A percentile compares a stretch with the other conserved stretches of the same genome.
These are phyloP conservation scores for Chironomus tentans DNA, from an alignment of 2,888 invertebrate species.

Conservation along the genomic window DNA sequence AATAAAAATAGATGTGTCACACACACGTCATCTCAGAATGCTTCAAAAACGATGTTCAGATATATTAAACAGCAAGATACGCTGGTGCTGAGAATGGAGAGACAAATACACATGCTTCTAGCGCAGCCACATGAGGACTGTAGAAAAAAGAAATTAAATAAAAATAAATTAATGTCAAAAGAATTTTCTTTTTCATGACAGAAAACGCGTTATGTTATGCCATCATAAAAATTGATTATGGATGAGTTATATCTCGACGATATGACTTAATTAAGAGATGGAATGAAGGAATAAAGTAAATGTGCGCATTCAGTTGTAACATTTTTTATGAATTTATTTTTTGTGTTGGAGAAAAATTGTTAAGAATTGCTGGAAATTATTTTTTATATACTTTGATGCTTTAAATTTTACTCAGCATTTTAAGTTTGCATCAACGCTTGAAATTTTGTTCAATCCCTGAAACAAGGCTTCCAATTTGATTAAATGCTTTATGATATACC, in stretches of 20 bases:
- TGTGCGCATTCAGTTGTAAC: neutral
- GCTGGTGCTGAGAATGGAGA: neutral
- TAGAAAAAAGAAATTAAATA: neutral
- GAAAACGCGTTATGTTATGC: neutral
- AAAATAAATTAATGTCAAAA: neutral
- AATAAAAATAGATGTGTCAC: neutral
- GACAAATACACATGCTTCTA: too few relatives aligned
- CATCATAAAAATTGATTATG: neutral
- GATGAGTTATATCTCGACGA: neutral
- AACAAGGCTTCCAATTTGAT: neutral
- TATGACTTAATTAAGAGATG: neutral
- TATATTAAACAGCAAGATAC: neutral
- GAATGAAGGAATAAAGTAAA: neutral
- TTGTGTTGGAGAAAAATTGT: neutral
- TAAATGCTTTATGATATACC: neutral
- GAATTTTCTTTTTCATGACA: neutral
- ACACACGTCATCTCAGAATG: neutral
- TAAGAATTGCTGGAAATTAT: too few relatives aligned
- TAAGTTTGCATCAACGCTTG: neutral
- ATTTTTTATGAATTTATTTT: neutral
- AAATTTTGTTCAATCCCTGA: neutral
- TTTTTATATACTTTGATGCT: too few relatives aligned
- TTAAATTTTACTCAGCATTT: too few relatives aligned
- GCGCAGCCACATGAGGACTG: too few relatives aligned
- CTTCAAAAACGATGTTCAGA: neutral